Evolutionary conservation across 2,888 invertebrate genomes (phyloP).

Genomic region (Timema podura): DNA sequence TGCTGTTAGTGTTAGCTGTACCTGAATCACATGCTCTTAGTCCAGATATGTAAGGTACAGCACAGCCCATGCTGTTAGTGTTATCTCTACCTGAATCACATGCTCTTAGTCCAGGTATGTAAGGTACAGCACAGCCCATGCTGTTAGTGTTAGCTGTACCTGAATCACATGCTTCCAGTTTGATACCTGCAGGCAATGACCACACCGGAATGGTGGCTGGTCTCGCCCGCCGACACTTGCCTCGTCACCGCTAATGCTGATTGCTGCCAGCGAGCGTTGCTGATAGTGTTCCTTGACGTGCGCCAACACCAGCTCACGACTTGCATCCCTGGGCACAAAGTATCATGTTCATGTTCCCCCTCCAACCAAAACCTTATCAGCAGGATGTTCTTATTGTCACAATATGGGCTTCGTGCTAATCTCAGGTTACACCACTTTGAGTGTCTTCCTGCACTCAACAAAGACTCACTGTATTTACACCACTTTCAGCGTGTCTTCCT

Average conservation of each 20-base stretch:
- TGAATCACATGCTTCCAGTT: slow-evolving; percentile 85
- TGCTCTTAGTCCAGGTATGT: slow-evolving; percentile 65
- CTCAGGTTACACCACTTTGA: no score
- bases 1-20: no score
- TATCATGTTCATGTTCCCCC: no score
- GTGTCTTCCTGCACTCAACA: no score
- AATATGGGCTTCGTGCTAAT: no score
- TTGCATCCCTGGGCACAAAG: slow-evolving; percentile 52
- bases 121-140: no score
- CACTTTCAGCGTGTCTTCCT: no score
- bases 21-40: no score
- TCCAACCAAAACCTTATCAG: no score
- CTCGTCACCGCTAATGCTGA: slow-evolving; percentile 34
- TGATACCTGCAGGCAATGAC: slow-evolving; percentile 76
- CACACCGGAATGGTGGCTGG: slow-evolving; percentile 61
- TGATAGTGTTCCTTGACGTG: slow-evolving; percentile 64
- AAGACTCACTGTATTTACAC: no score
- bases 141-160: slow-evolving; percentile 48
- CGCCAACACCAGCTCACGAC: slow-evolving; percentile 58
- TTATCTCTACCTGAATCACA: slow-evolving; percentile 67
- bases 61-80: slow-evolving; percentile 21
- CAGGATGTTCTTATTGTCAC: no score
- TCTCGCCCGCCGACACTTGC: slow-evolving; percentile 37
- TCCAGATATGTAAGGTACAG: neutral
- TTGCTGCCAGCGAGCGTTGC: slow-evolving; percentile 32